Evolutionary conservation across 2,113 vertebrate species (phyloP), one percentile per base, ranked within the genome.

Genomic region (Cheirogaleus medius): DNA sequence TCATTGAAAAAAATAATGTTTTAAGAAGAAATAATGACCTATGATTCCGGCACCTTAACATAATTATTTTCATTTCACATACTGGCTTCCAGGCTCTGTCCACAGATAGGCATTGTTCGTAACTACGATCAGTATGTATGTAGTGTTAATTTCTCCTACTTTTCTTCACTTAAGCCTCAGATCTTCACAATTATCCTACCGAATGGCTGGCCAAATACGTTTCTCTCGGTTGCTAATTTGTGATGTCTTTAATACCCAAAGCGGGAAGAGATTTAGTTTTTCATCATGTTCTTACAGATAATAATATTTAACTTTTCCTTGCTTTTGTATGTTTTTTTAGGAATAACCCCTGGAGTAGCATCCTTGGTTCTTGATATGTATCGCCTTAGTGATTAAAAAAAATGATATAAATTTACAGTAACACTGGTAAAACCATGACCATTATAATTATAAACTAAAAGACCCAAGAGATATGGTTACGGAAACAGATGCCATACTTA

Each of bases 391-490:
- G 39, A 2, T 29, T 73, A 73, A 58, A 91, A 71, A 84, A 32
- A 29, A 52, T 73, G 32, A 44, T 54, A 80, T 21, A 56, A 85
- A 39, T 69, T 68, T 92, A 47, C 32, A 13, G 37, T 37, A 44
- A 44, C 27, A 60, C 44, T 63, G 18, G 9, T 60, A 44, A 21
- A 34, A 23, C 68, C 10, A n/a, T 89, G 44, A 44, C 20, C 5
- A 52, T 94, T 92, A 94, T 86, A 39, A 47, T 71, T 91, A 44
- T 81, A 71, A n/a, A 54, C 71, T 88, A 64, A 71, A 71, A 87
- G 73, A 37, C 56, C 60, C 7, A 2, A 44, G 23, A 91, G 47
- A 77, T 13, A 73, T 21, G 58, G 39, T 18, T 78, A 60, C 32
- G 7, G 23, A 81, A 84, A 89, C 34, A 80, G 17, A 54, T 42